phyloP scores from a whole-genome alignment of 2,113 vertebrate species.

The Saccopteryx bilineata region DNA sequence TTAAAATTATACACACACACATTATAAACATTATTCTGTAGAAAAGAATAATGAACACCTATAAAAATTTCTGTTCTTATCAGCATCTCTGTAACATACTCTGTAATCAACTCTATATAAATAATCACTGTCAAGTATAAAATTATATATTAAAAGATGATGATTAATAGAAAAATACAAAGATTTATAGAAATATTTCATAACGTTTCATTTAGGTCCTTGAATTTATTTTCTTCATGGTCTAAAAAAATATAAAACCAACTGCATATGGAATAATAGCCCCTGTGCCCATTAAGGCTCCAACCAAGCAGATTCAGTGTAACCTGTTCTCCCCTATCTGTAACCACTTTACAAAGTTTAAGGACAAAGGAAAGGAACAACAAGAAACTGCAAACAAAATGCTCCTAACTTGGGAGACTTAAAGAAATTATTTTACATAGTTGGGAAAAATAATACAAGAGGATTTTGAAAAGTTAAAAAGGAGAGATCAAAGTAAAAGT shows the following conservation, averaged over 20 bases:
- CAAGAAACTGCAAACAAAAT: not conserved
- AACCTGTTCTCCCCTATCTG: not conserved
- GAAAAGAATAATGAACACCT: not conserved
- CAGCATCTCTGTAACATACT: not conserved
- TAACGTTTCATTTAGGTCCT: slow-evolving; percentile 1
- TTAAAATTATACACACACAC: not conserved
- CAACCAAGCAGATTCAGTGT: not conserved
- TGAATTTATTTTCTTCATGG: slow-evolving; percentile 2
- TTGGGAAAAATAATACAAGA: not conserved
- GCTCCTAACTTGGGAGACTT: not conserved
- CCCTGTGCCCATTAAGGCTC: not conserved
- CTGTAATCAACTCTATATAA: slow-evolving; percentile 12
- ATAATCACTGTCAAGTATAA: not conserved
- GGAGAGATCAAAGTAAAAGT: not conserved
- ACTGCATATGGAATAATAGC: not conserved
- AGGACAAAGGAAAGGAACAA: not conserved
- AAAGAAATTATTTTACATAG: not conserved
- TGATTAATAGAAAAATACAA: slow-evolving; percentile 37
- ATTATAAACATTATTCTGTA: not conserved
- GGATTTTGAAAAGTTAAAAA: not conserved
- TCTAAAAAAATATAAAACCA: slow-evolving; percentile 38
- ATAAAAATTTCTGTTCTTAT: not conserved
- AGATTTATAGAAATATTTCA: not conserved
- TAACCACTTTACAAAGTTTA: not conserved
- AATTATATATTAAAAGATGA: slow-evolving; percentile 35